Conservation (phyloP, 2,797 vertebrate genomes). For the Gambusia yucatana region DNA sequence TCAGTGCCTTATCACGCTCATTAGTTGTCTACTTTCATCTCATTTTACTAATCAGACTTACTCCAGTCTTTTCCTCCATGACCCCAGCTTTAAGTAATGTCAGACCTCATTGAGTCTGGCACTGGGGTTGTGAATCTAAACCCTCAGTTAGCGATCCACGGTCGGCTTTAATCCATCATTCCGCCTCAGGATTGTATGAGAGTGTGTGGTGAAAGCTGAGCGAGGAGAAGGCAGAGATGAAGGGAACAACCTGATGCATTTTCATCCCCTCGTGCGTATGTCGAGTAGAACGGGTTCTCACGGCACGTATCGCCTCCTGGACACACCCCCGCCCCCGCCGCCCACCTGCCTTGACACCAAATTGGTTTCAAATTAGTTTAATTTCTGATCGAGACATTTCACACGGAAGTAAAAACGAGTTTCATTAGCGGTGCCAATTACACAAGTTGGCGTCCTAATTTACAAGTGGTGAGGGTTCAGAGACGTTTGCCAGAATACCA, state of each 20-base stretch:
- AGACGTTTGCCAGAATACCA: neutral
- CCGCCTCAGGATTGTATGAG: conserved; percentile 19
- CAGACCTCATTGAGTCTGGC: conserved; percentile 37
- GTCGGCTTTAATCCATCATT: conserved; percentile 60
- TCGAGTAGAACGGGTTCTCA: conserved; percentile 18
- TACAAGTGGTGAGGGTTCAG: neutral
- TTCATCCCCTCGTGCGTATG: conserved; percentile 23
- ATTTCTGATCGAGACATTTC: conserved; percentile 36
- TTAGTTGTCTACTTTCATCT: conserved; percentile 41
- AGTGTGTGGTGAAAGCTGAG: conserved; percentile 9
- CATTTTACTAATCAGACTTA: conserved; percentile 45
- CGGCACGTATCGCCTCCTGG: neutral
- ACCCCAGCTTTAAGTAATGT: conserved; percentile 57
- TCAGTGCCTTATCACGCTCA: conserved; percentile 50
- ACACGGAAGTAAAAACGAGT: conserved; percentile 35
- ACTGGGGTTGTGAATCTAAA: conserved; percentile 45
- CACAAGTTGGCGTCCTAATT: conserved; percentile 35
- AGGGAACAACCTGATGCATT: conserved; percentile 34
- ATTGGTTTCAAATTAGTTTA: conserved; percentile 43
- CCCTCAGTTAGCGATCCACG: conserved; percentile 50
- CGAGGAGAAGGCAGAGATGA: conserved; percentile 12
- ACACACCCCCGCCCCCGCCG: neutral
- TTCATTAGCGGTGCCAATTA: conserved; percentile 14
- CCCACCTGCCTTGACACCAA: conserved; percentile 13
- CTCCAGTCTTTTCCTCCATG: conserved; percentile 38